Evolutionary conservation across 2,888 invertebrate species (phyloP).

Genomic region (Dilophus febrilis): DNA sequence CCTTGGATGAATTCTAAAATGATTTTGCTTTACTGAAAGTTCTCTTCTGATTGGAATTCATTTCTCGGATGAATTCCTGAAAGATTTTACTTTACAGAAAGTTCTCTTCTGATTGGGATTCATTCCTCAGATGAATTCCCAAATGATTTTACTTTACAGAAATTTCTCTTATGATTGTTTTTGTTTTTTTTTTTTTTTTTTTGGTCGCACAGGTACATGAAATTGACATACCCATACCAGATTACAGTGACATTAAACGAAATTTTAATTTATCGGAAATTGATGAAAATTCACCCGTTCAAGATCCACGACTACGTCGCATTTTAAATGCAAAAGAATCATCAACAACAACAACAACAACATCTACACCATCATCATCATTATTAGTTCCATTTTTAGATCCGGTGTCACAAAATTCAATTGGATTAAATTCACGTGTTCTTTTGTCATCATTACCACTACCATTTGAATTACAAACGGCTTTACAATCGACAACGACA

Average conservation of each 20-base stretch:
- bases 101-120: too few species aligned
- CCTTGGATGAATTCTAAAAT: too few species aligned
- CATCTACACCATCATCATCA: too few species aligned
- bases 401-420: too few species aligned
- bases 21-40: too few species aligned
- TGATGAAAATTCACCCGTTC: slow-evolving; percentile 48
- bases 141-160: slow-evolving; percentile 12
- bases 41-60: too few species aligned
- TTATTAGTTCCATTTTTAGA: too few species aligned
- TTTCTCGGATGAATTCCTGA: too few species aligned
- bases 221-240: slow-evolving; percentile 52
- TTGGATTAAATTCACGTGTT: slow-evolving; percentile 13
- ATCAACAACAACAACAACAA: slow-evolving; percentile 32
- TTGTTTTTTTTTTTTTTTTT: slow-evolving; percentile 2
- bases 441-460: slow-evolving; percentile 1
- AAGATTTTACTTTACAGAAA: too few species aligned
- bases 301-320: slow-evolving; percentile 51
- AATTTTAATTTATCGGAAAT: slow-evolving; percentile 35
- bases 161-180: background rate
- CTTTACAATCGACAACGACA: too few species aligned
- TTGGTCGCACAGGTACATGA: slow-evolving; percentile 19
- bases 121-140: too few species aligned
- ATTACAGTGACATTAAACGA: slow-evolving; percentile 55
- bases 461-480: background rate
- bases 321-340: slow-evolving; percentile 48